Evolutionary conservation across 2,888 invertebrate genomes (phyloP).

Genomic region (Podabrus alpinus): DNA sequence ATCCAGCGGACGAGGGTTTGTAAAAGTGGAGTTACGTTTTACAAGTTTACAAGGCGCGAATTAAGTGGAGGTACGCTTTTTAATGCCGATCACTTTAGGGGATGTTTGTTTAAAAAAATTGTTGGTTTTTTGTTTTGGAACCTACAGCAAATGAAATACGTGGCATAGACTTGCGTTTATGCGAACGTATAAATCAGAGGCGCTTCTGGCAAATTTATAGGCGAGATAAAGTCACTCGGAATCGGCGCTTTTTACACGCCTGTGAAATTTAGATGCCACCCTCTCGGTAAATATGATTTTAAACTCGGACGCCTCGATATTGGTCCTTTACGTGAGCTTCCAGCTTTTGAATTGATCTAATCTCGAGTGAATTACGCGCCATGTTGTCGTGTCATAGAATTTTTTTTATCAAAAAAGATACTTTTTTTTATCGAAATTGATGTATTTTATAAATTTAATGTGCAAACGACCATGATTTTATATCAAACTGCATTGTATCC

Average conservation of each 20-base stretch:
- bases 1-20: not conserved
- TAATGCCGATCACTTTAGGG: not conserved
- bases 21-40: not conserved
- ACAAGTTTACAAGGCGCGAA: too few species aligned
- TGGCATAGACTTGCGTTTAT: slow-evolving; percentile 47
- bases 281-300: slow-evolving; percentile 54
- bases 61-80: not conserved
- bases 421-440: slow-evolving; percentile 14
- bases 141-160: slow-evolving; percentile 31
- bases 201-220: slow-evolving; percentile 59
- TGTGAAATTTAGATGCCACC: slow-evolving; percentile 57
- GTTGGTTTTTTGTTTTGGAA: slow-evolving; percentile 25
- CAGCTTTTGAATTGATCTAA: slow-evolving; percentile 49
- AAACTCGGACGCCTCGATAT: slow-evolving; percentile 52
- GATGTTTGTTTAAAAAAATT: not conserved
- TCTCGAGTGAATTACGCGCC: slow-evolving; percentile 44
- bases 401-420: slow-evolving; percentile 35
- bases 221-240: slow-evolving; percentile 58
- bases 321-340: slow-evolving; percentile 51
- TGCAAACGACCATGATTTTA: not conserved
- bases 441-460: not conserved
- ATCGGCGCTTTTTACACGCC: slow-evolving; percentile 57
- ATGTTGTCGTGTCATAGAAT: slow-evolving; percentile 42
- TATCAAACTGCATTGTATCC: not conserved
- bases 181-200: slow-evolving; percentile 58